A percentile compares a stretch with the other conserved stretches of the same genome.
phyloP scores from a whole-genome alignment of 1,140 invertebrate genomes.

The Drosophila tristis region DNA sequence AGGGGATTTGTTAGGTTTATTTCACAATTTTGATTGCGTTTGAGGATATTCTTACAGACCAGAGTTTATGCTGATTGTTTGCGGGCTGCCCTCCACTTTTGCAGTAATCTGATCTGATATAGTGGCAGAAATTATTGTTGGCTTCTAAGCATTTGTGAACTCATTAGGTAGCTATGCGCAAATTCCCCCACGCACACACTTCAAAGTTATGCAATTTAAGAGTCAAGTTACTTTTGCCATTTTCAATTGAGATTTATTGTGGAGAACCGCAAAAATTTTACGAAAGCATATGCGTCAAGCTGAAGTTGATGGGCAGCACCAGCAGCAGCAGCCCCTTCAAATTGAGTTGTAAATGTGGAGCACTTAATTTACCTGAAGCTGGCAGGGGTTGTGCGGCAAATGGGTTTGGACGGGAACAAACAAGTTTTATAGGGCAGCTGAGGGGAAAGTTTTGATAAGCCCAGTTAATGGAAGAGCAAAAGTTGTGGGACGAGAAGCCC shows the following conservation, averaged over 20 bases:
- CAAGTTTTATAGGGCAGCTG: conserved; percentile 4
- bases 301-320: neutral
- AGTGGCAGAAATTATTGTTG: conserved; percentile 4
- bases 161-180: conserved; percentile 17
- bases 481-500: no score
- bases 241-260: conserved; percentile 33
- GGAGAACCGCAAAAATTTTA: conserved; percentile 13
- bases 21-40: conserved; percentile 47
- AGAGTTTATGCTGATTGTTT: conserved; percentile 41
- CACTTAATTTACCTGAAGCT: conserved; percentile 2
- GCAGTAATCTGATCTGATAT: conserved; percentile 8
- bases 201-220: conserved; percentile 9
- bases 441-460: no score
- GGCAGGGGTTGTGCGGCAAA: no score
- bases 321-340: conserved; percentile 11
- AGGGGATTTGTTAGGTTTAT: conserved; percentile 46
- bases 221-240: conserved; percentile 3
- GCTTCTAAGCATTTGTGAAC: conserved; percentile 10
- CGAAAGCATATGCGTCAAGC: neutral
- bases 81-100: conserved; percentile 4
- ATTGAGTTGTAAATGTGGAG: neutral
- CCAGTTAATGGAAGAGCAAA: no score
- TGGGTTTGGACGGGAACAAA: no score
- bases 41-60: neutral
- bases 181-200: neutral